Evolutionary conservation across 2,113 vertebrate genomes (phyloP), one percentile per base, ranked within the genome.

Genomic region (Abramis brama): DNA sequence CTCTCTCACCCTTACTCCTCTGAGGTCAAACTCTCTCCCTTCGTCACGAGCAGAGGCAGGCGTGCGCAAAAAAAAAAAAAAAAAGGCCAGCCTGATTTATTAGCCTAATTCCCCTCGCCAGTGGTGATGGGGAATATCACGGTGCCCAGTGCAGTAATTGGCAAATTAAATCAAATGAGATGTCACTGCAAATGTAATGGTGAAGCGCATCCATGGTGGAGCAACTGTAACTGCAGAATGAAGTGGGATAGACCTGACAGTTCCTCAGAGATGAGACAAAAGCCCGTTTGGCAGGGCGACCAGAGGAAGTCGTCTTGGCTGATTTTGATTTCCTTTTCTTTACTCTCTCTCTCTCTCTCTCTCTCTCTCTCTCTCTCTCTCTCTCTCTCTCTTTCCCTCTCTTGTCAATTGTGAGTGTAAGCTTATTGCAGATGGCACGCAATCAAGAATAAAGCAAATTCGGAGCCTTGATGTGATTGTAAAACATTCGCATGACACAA

Each of bases 81-180:
- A 77, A 77, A 86, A 89, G 87, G 86, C 83, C 87, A 86, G 71
- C 30, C 85, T 86, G 87, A 89, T 91, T 90, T 91, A 91, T 91
- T 90, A 90, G 87, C 47, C 81, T 89, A 91, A 91, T 89, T 89
- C 87, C 66, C 79, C 84, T 82, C 82, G 90, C 83, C 87, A 78
- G 66, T 85, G 87, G 74, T 47, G 79, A 88, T 70, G 83, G 86
- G 79, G 80, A 79, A 76, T 81, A 85, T 88, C 79, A 81, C 33
- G 70, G 86, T 86, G 75, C 86, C 59, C 64, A 47, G 82, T 57
- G 86, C 85, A 68, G 86, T 91, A 92, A 92, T 91, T 92, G 90
- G 88, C 91, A 87, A 88, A 91, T 91, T 88, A 92, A 88, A 90
- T 90, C 88, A 91, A 91, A 89, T 90, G 88, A 90, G 89, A 91